phyloP scores from a whole-genome alignment of 2,113 vertebrate species.

The Oxygymnocypris stewartii region DNA sequence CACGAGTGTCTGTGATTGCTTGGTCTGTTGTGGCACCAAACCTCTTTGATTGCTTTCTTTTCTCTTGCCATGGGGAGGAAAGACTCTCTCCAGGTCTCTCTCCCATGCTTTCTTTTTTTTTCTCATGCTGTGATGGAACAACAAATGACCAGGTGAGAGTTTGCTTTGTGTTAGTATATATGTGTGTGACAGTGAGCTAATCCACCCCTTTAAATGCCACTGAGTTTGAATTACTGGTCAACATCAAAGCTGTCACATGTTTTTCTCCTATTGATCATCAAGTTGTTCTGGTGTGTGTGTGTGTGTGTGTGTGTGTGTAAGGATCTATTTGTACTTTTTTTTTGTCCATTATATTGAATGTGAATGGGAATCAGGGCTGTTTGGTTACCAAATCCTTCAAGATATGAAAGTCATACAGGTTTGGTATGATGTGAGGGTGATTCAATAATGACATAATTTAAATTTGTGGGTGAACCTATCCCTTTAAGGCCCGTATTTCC shows the following conservation, averaged over 20 bases:
- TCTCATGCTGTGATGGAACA: constrained; percentile 16
- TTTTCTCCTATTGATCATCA: background rate
- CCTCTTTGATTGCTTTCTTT: constrained; percentile 47
- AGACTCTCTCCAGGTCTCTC: constrained; percentile 28
- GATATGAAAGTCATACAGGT: background rate
- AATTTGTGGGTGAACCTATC: background rate
- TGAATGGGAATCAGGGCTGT: background rate
- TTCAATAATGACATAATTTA: background rate
- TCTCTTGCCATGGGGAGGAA: constrained; percentile 10
- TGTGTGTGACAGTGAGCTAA: background rate
- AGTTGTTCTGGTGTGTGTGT: background rate
- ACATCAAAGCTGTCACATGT: background rate
- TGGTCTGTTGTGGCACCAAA: constrained; percentile 20
- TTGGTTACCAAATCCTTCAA: background rate
- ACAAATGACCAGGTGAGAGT: constrained; percentile 36
- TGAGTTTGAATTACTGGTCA: constrained; percentile 2
- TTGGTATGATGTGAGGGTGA: background rate
- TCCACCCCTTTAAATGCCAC: constrained; percentile 16
- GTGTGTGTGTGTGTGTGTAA: background rate
- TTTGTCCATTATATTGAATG: background rate
- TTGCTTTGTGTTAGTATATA: constrained; percentile 1
- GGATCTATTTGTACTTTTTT: background rate
- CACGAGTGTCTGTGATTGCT: constrained; percentile 19
- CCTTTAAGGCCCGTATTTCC: background rate
- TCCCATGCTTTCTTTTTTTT: constrained; percentile 6